Evolutionary conservation across 1,140 invertebrate species (phyloP).

Genomic region (Varroa destructor): DNA sequence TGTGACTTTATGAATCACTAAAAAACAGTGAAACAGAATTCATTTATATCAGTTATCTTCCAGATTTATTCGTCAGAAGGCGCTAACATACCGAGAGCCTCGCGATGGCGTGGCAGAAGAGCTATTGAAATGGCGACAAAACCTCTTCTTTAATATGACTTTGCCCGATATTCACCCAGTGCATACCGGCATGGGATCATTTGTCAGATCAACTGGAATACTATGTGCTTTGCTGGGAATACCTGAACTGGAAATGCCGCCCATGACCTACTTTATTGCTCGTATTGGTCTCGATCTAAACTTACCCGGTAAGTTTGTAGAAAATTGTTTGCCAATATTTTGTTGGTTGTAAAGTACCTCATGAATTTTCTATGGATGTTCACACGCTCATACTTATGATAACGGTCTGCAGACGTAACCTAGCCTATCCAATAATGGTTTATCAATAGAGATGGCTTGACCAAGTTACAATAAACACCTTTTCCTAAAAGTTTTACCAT

Average conservation of each 20-base stretch:
- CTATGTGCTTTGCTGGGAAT: constrained; percentile 3
- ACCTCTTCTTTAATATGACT: neutral
- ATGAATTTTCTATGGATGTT: no score
- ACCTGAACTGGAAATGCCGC: neutral
- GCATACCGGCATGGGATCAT: neutral
- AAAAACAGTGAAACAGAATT: no score
- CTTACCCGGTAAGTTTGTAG: neutral
- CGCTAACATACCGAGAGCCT: constrained; percentile 1
- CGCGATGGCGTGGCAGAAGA: neutral
- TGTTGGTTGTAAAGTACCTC: no score
- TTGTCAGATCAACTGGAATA: neutral
- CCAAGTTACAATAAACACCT: no score
- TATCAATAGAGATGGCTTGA: no score
- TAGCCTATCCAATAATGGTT: no score
- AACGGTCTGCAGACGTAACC: no score
- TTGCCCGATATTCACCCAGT: neutral
- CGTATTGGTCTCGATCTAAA: constrained; percentile 10
- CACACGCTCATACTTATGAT: no score
- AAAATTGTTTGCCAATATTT: no score
- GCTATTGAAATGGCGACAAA: neutral
- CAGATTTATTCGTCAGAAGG: constrained; percentile 9
- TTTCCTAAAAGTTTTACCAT: no score
- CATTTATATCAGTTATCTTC: no score
- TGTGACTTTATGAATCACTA: no score
- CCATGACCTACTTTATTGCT: neutral